These are phyloP conservation scores for Calonectris borealis DNA, from an alignment of 2,113 vertebrate genomes.

Conservation along the genomic window DNA sequence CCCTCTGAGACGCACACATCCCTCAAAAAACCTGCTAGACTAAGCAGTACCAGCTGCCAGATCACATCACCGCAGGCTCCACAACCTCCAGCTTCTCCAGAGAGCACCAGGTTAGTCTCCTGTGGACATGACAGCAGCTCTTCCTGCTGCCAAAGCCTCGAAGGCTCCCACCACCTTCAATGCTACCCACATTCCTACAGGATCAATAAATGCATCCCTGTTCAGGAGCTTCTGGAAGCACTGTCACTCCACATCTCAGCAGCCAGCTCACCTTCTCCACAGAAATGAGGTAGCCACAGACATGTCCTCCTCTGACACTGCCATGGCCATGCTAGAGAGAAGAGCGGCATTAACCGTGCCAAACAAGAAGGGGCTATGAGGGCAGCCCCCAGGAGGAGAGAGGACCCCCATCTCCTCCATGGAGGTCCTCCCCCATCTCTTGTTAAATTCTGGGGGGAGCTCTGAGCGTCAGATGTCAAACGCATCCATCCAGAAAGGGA, in stretches of 20 bases:
- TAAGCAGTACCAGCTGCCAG: not conserved
- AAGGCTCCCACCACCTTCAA: not conserved
- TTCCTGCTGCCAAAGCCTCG: not conserved
- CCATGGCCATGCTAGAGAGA: not conserved
- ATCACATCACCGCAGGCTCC: not conserved
- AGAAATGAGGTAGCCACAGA: not conserved
- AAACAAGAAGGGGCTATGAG: not conserved
- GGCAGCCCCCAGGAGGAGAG: not conserved
- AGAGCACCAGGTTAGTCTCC: not conserved
- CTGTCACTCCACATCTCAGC: not conserved
- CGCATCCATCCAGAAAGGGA: not conserved
- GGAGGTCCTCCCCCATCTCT: not conserved
- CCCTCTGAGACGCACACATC: not conserved
- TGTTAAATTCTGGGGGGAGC: not conserved
- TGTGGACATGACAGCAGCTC: not conserved
- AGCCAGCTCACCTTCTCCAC: not conserved
- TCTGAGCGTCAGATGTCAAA: not conserved
- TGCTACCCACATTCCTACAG: not conserved
- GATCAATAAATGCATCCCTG: not conserved
- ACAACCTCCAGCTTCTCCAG: not conserved
- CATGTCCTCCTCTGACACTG: fast-evolving
- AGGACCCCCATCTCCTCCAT: not conserved
- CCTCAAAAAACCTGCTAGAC: not conserved
- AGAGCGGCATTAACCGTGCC: not conserved
- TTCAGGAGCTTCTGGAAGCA: not conserved